These are phyloP conservation scores for Sphenodon punctatus DNA, from an alignment of 2,797 vertebrate species.

Conservation along the genomic window DNA sequence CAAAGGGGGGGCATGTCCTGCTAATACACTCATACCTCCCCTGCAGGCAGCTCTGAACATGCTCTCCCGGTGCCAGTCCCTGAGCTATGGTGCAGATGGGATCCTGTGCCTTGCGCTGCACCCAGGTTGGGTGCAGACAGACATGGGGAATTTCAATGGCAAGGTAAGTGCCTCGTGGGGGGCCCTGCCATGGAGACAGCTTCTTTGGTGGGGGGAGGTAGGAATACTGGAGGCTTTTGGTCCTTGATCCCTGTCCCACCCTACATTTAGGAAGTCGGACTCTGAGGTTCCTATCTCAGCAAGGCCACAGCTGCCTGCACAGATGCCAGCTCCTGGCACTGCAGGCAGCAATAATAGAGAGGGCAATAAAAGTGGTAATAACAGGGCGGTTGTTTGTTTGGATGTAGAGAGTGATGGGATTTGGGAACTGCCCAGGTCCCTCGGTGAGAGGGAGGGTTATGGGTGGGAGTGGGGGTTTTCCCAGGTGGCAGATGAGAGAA, in stretches of 20 bases:
- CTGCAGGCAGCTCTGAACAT: conserved; percentile 65
- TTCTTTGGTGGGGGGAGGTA: no score
- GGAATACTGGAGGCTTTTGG: background rate
- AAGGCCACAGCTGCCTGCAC: background rate
- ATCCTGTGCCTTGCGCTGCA: conserved; percentile 61
- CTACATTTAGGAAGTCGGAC: background rate
- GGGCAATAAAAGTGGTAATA: no score
- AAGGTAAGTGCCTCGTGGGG: background rate
- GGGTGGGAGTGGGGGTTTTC: no score
- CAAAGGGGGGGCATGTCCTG: background rate
- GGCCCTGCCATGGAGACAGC: no score
- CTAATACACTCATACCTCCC: background rate
- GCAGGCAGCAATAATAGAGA: no score
- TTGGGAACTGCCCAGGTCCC: no score
- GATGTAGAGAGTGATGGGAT: no score
- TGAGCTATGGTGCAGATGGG: conserved; percentile 36
- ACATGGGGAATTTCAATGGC: conserved; percentile 21
- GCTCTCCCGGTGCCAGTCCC: conserved; percentile 55
- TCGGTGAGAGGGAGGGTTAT: no score
- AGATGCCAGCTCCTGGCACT: no score
- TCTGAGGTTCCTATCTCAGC: background rate
- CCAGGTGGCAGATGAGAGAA: no score
- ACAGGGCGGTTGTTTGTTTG: no score
- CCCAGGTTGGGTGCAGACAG: conserved; percentile 66
- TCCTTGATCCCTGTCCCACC: background rate